Evolutionary conservation across 1,140 invertebrate genomes (phyloP), one percentile per base, ranked within the genome.

Genomic region (Marisa cornuarietis): DNA sequence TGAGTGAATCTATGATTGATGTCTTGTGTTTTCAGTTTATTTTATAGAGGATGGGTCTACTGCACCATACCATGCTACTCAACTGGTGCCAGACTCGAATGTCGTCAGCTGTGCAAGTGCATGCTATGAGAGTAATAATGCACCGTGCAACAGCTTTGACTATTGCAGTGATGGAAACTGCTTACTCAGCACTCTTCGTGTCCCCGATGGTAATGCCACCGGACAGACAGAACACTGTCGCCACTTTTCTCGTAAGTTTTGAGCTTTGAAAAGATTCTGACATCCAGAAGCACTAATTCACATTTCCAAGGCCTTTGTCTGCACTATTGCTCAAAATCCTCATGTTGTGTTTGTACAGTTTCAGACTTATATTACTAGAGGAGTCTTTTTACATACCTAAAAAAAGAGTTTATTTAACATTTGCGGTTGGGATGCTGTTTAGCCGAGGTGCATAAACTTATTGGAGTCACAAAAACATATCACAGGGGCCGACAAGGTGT

Each of bases 131-230:
- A 63, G 73, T 10, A 24, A 24, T 3, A 31, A 71, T 8, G 80
- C 82, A 31, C 42, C 79, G 2, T 86, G 85, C 76, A 86, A 86
- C 71, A 84, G 85, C 66, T 86, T 83, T 76, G 81, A 86, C 65
- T 74, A 79, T 18, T 86, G 85, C 63, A 61, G 74, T 24, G 71
- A 69, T 58, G 52, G 69, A 13, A 74, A 71, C 13, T 86, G 85
- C 52, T 78, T 79, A 16, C 75, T 86, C 22, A 86, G 82, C 68
- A 81, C 52, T 20, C 31, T 14, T 3, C 81, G 79, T 65, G 72
- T 76, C 10, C 49, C 66, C 18, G 81, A 76, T 42, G 74, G 78
- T 26, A 71, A 79, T 65, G 72, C 66, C 58, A 76, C 78, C 18
- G 66, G 71, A 52, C 31, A 52, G 58, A 6, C 26, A 0, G 75